phyloP scores from a whole-genome alignment of 2,113 vertebrate genomes.

The Melanerpes aurifrons region DNA sequence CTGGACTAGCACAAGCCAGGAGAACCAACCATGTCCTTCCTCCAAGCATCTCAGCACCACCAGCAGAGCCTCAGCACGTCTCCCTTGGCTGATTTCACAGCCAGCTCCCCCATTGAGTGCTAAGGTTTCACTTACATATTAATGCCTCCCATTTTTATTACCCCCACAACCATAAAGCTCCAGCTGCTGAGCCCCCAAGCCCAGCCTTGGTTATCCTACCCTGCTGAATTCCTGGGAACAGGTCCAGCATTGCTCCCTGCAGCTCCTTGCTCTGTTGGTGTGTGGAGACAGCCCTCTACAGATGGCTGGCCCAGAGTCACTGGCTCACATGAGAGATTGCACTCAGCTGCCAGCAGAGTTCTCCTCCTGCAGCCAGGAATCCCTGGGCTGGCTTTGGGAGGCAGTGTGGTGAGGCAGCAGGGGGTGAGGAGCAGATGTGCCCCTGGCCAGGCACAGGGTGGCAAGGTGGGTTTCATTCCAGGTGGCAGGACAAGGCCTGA shows the following conservation, averaged over 20 bases:
- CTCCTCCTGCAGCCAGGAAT: not conserved
- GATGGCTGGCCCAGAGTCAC: not conserved
- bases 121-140: not conserved
- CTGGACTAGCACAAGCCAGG: fast-evolving
- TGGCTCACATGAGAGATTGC: not conserved
- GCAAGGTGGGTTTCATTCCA: not conserved
- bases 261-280: fast-evolving
- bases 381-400: not conserved
- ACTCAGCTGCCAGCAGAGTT: not conserved
- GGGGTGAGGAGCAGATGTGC: fast-evolving
- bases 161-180: not conserved
- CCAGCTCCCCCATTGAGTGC: not conserved
- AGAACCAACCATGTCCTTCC: not conserved
- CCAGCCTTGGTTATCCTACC: not conserved
- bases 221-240: constrained; percentile 8
- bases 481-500: not conserved
- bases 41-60: not conserved
- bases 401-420: fast-evolving
- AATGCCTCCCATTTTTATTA: constrained; percentile 24
- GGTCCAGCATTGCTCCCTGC: not conserved
- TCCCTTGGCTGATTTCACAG: not conserved
- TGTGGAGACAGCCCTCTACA: constrained; percentile 56
- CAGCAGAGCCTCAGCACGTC: not conserved
- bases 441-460: not conserved
- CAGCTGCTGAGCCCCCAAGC: not conserved